A percentile compares a stretch with the other conserved stretches of the same genome.
Conservation (phyloP, 2,797 vertebrate genomes). For the Muscicapa striata region DNA sequence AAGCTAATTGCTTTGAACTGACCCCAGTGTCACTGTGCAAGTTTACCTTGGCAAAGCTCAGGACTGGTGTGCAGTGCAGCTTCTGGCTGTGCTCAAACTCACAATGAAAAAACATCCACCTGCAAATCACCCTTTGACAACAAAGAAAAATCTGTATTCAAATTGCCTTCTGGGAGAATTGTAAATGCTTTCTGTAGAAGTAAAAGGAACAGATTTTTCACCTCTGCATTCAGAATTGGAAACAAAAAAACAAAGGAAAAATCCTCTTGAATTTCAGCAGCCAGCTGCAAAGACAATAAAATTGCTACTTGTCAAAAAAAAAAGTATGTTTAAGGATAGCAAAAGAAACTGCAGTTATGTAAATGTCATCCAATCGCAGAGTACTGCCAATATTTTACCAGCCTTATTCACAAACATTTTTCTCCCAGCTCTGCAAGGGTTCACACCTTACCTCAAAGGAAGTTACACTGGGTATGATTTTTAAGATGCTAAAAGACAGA, state of each 20-base stretch:
- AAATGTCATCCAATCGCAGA: not conserved
- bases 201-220: conserved; percentile 14
- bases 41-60: not conserved
- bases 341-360: not conserved
- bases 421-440: not conserved
- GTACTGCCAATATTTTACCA: not conserved
- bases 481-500: not conserved
- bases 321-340: not conserved
- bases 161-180: not conserved
- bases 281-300: conserved; percentile 31
- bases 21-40: not conserved
- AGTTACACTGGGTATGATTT: not conserved
- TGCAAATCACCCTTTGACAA: not conserved
- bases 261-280: not conserved
- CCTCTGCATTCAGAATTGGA: not conserved
- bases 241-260: not conserved
- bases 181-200: not conserved
- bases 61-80: not conserved
- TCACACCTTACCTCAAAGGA: not conserved
- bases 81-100: not conserved
- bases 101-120: not conserved
- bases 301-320: conserved; percentile 21
- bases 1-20: not conserved
- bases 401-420: not conserved
- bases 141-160: conserved; percentile 11